Base-by-base conservation (phyloP, 2,113 vertebrate genomes). In the Leiothrix lutea region DNA sequence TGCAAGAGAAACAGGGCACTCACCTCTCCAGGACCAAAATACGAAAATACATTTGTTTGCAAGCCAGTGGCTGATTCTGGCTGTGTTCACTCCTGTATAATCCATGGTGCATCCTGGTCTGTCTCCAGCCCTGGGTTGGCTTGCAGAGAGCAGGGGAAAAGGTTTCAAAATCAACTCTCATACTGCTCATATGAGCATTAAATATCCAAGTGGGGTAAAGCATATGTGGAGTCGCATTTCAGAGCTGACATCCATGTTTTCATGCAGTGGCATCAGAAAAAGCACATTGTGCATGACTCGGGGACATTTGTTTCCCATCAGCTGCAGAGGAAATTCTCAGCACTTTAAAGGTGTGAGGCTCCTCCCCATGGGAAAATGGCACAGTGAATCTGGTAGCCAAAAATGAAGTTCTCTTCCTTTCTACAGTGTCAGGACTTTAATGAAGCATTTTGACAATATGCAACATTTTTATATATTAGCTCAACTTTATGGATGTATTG, bases 281-380 rank as follows among this genome's bases (percentile, higher is more conserved):
- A 77, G 15, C 29, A 26, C 25, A 12, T 17, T 48, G 29, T 47
- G 24, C 31, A 25, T 62, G 11, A 70, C 51, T 31, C 0, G 0
- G 58, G 50, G 72, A 86, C 53, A 72, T 94, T 94, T 93, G 83
- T 83, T 97, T 94, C 64, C 51, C 79, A 70, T 73, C 83, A 88
- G 54, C 36, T 86, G 58, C 54, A 80, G 67, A 90, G 66, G 81
- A 95, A 82, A 83, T 82, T 53, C 80, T 51, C 71, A 88, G 74
- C 2, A 3, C 54, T 88, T 61, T 44, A 58, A 92, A 93, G 88
- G 81, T 95, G 62, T 75, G 88, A 92, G 48, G 50, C 29, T 53
- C 31, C 50, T 85, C 72, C 71, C 70, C 70, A 14, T 19, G 28
- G 85, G 86, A 82, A 90, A 79, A 73, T 3, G 26, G 53, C 29